Percentiles rank a stretch among this genome's conserved stretches.
Evolutionary conservation across 2,888 invertebrate species (phyloP).

Genomic region (Netelia inedita): DNA sequence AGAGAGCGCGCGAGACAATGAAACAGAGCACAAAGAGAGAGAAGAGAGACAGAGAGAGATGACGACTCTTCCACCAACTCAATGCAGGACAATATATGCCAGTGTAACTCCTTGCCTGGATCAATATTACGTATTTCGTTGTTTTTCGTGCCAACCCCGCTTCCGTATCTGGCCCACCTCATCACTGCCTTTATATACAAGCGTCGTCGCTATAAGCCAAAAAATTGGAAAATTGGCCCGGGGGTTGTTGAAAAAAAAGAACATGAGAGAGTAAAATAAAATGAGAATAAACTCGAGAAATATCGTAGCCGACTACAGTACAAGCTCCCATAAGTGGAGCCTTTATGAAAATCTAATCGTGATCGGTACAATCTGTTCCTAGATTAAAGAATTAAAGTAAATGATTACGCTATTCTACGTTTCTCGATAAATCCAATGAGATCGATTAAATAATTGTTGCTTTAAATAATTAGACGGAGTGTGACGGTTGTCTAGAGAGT

Average conservation of each 20-base stretch:
- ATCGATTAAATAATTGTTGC: too few relatives aligned
- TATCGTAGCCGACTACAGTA: not conserved
- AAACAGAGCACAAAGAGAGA: slow-evolving; percentile 36
- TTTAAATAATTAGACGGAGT: too few relatives aligned
- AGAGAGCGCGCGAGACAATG: slow-evolving; percentile 32
- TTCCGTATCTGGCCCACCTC: slow-evolving; percentile 43
- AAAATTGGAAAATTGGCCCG: slow-evolving; percentile 39
- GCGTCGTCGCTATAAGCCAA: slow-evolving; percentile 13
- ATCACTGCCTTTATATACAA: slow-evolving; percentile 29
- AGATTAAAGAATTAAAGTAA: too few relatives aligned
- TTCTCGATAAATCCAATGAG: too few relatives aligned
- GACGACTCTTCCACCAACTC: slow-evolving; percentile 41
- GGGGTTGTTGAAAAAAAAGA: slow-evolving; percentile 31
- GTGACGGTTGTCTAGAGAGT: not conserved
- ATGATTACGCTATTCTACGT: too few relatives aligned
- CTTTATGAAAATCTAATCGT: not conserved
- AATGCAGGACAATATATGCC: slow-evolving; percentile 63
- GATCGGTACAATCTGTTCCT: too few relatives aligned
- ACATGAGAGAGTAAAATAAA: not conserved
- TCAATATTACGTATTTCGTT: slow-evolving; percentile 68
- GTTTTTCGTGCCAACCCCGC: slow-evolving; percentile 58
- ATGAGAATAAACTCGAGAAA: not conserved
- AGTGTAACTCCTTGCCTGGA: slow-evolving; percentile 61
- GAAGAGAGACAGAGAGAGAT: slow-evolving; percentile 46
- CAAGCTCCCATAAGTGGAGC: not conserved